Percentiles rank a stretch among this genome's conserved stretches.
Evolutionary conservation across 2,797 vertebrate species (phyloP).

Genomic region (Carcharodon carcharias): DNA sequence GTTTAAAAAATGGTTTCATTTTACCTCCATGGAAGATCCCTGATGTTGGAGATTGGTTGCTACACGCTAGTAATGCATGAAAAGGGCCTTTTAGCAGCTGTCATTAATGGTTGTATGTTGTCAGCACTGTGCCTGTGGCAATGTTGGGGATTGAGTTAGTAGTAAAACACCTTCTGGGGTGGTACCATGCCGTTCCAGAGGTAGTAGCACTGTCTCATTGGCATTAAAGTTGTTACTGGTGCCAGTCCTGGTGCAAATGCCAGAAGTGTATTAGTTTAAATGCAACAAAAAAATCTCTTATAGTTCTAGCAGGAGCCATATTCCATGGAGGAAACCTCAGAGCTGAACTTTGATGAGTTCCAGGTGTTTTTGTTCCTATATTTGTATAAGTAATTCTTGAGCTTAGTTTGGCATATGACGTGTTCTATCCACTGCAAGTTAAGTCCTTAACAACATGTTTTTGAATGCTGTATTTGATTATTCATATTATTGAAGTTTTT

Average conservation of each 20-base stretch:
- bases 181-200: background rate
- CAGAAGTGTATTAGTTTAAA: background rate
- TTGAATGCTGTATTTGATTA: background rate
- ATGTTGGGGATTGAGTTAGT: background rate
- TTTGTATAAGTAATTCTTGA: background rate
- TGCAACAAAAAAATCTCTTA: background rate
- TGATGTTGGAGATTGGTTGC: background rate
- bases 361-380: conserved; percentile 28
- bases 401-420: background rate
- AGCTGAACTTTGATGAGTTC: conserved; percentile 1
- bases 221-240: background rate
- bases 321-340: background rate
- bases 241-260: background rate
- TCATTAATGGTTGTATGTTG: background rate
- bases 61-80: background rate
- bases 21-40: background rate
- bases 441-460: conserved; percentile 13
- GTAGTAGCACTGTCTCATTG: background rate
- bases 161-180: too few species aligned
- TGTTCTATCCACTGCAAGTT: background rate
- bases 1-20: background rate
- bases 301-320: background rate
- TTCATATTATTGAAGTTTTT: background rate
- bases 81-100: background rate
- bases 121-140: background rate